phyloP scores from a whole-genome alignment of 2,113 vertebrate genomes.

The Turdus rufiventris region DNA sequence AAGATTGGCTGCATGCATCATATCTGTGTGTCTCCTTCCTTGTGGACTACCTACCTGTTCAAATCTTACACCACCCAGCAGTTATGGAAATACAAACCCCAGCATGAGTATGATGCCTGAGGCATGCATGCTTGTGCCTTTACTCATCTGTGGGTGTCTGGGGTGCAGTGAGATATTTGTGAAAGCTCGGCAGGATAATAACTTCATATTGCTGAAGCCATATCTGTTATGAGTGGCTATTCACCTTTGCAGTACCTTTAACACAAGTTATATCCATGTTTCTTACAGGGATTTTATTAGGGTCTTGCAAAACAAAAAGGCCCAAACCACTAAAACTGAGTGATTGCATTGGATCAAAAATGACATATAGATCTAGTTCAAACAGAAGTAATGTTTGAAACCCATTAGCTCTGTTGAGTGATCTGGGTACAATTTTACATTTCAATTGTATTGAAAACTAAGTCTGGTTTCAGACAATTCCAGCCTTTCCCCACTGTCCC shows the following conservation, averaged over 20 bases:
- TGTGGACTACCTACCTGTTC: neutral
- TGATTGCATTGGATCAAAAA: neutral
- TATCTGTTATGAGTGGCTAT: neutral
- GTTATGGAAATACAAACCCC: neutral
- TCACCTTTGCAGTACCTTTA: neutral
- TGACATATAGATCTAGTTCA: neutral
- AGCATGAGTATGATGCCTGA: neutral
- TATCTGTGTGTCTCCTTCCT: neutral
- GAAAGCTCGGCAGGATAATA: neutral
- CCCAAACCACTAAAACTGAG: neutral
- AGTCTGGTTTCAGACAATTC: neutral
- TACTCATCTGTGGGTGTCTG: neutral
- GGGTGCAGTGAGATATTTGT: neutral
- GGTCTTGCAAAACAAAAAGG: neutral
- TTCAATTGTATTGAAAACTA: neutral
- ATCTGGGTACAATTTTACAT: neutral
- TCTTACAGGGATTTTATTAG: neutral
- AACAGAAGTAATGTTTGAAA: neutral
- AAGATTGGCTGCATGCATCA: accelerated
- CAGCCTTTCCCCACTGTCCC: neutral
- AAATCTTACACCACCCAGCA: neutral
- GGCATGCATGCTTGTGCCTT: neutral
- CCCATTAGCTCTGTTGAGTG: neutral
- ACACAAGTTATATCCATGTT: accelerated
- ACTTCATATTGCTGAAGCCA: neutral